Base-by-base conservation (phyloP, 1,140 invertebrate genomes). In the Pteromalus puparum region DNA sequence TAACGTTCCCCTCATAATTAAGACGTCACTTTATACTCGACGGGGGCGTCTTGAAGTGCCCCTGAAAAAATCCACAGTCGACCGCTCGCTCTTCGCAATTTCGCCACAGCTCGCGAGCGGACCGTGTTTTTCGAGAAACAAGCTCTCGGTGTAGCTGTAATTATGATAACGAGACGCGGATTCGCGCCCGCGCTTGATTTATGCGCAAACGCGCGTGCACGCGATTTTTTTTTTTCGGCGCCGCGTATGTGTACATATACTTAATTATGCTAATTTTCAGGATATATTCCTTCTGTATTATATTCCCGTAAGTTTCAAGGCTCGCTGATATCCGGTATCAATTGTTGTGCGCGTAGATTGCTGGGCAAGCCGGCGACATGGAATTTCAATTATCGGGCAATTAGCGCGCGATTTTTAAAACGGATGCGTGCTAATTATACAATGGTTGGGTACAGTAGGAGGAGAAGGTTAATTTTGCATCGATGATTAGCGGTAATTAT, bases 21-120 rank as follows among this genome's bases (percentile, higher is more conserved):
- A 92, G 91, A 91, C 87, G 89, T 90, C 88, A 89, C 87, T 91
- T 91, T 91, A 90, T 84, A 89, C 88, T 85, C 72, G 78, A 80
- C 76, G 84, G 82, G 76, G 85, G 81, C 79, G 68, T 12, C 18
- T 12, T 85, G 68, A 78, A 85, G 80, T 53, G 77, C 70, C 30
- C 30, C n/a, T 34, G 30, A 73, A 73, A 73, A 73, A 73, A 21
- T 65, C 18, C 61, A 65, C 5, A 65, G 5, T 4, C 15, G 53
- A 42, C 72, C 77, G 84, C 61, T 48, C 75, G n/a, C 46, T 77
- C 30, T 86, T 86, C 81, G 85, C 82, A 85, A 86, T 85, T 81
- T 86, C 78, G 83, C 75, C n/a, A 30, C 30, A 73, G 30, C 30
- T n/a, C n/a, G 68, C 79, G 34, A 76, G 77, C 73, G 76, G 76